Percentiles rank a stretch among this genome's conserved stretches.
phyloP scores from a whole-genome alignment of 1,140 invertebrate genomes.

The Hylaeus volcanicus region DNA sequence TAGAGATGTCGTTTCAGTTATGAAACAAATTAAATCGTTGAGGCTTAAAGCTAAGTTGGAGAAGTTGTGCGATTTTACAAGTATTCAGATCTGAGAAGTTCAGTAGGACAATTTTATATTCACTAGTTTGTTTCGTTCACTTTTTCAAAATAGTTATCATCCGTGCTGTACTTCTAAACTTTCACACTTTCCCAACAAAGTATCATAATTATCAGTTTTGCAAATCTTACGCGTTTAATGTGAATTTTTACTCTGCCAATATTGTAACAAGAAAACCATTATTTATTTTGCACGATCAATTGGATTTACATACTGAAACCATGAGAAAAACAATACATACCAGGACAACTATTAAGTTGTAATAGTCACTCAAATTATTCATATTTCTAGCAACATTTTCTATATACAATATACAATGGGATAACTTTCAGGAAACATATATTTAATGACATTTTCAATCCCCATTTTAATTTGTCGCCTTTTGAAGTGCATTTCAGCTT shows the following conservation, averaged over 20 bases:
- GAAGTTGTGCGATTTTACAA: conserved; percentile 2
- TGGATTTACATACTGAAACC: conserved; percentile 6
- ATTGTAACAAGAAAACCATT: conserved; percentile 14
- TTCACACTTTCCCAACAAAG: conserved; percentile 1
- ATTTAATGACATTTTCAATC: conserved; percentile 4
- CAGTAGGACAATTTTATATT: neutral
- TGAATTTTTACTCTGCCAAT: neutral
- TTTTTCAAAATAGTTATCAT: neutral
- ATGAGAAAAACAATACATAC: neutral
- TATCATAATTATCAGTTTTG: neutral
- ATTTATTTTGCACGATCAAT: conserved; percentile 33
- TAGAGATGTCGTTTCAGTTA: conserved; percentile 27
- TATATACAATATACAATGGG: neutral
- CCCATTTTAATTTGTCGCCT: neutral
- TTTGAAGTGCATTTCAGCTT: conserved; percentile 6
- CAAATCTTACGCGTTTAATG: neutral
- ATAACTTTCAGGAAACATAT: neutral
- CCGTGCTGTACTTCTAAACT: neutral
- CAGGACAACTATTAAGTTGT: conserved; percentile 5
- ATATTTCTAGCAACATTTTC: conserved; percentile 24
- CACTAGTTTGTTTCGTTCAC: neutral
- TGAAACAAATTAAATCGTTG: conserved; percentile 2
- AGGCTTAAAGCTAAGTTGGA: conserved; percentile 7
- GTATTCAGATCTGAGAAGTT: conserved; percentile 21
- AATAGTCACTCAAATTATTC: neutral